Evolutionary conservation across 2,888 invertebrate species (phyloP).

Genomic region (Melieria crassipennis): DNA sequence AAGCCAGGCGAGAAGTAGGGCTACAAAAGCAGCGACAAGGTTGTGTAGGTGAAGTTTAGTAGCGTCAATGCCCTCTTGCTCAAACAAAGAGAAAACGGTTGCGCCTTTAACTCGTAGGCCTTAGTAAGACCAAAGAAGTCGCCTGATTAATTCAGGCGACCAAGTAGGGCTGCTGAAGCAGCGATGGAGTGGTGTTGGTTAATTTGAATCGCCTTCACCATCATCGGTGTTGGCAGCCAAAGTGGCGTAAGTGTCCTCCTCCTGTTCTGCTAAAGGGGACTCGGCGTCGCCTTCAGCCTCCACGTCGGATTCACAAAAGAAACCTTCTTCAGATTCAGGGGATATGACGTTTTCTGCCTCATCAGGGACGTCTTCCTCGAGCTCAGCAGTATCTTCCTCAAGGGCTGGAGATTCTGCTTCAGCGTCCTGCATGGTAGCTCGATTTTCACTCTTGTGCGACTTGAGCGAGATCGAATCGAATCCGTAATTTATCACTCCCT

Average conservation of each 20-base stretch:
- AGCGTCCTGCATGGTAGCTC: background rate
- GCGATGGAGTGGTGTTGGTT: background rate
- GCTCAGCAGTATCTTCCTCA: background rate
- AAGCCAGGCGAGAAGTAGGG: background rate
- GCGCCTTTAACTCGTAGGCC: too few relatives aligned
- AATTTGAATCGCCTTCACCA: background rate
- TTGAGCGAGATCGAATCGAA: slow-evolving; percentile 3
- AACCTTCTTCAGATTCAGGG: background rate
- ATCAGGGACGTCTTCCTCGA: background rate
- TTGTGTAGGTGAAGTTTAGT: too few relatives aligned
- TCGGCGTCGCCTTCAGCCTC: background rate
- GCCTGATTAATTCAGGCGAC: too few relatives aligned
- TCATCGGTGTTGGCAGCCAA: background rate
- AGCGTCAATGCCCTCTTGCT: too few relatives aligned
- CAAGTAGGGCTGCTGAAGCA: too few relatives aligned
- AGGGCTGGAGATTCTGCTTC: background rate
- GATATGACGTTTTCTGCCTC: background rate
- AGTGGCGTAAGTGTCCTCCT: too few relatives aligned
- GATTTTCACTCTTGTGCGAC: background rate
- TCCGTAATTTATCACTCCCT: slow-evolving; percentile 1
- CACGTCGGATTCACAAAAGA: background rate
- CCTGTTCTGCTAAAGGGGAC: background rate
- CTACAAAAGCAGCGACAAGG: background rate
- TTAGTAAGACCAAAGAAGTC: too few relatives aligned
- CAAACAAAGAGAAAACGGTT: too few relatives aligned